Evolutionary conservation across 2,113 vertebrate genomes (phyloP), one percentile per base, ranked within the genome.

Genomic region (Silurus asotus): DNA sequence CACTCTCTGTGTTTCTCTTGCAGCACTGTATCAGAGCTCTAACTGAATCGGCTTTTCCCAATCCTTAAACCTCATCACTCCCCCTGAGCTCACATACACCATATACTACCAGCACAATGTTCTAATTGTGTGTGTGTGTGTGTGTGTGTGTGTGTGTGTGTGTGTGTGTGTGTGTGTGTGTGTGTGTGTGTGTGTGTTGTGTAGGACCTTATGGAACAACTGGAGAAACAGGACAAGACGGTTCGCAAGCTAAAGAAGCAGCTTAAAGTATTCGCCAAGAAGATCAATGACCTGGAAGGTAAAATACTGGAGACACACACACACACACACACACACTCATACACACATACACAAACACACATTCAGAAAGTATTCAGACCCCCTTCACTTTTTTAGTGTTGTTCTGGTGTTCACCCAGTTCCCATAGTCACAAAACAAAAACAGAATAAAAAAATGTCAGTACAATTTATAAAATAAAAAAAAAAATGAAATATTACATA

Each of bases 141-240:
- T 25, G 9, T 5, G 5, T 49, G 10, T 75, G 10, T 49, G 70
- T 83, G 72, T 62, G 70, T 56, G 19, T 55, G 25, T 85, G 55
- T 25, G 25, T 83, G 65, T 87, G 82, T 88, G 45, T 84, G 77
- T 28, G 55, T 45, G n/a, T 83, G 49, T 55, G 72, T 49, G 14
- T 74, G n/a, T 59, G 72, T 49, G 14, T 74, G n/a, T 59, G 28
- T 37, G 2, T 37, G 2, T 37, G 28, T 37, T 37, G 28, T 37
- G 28, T 37, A 99, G 98, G 98, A 99, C 93, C 95, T 99, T 67
- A 97, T 99, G 97, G 98, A 99, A 90, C 98, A 99, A 92, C 93
- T 99, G 89, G 98, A 99, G 94, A 99, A 99, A 89, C 98, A 99
- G 92, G 98, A 99, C 92, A 96, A 98, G 93, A 99, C 97, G n/a